A percentile compares a stretch with the other conserved stretches of the same genome.
Conservation (phyloP, 1,140 invertebrate species). For the Holotrichia oblita region DNA sequence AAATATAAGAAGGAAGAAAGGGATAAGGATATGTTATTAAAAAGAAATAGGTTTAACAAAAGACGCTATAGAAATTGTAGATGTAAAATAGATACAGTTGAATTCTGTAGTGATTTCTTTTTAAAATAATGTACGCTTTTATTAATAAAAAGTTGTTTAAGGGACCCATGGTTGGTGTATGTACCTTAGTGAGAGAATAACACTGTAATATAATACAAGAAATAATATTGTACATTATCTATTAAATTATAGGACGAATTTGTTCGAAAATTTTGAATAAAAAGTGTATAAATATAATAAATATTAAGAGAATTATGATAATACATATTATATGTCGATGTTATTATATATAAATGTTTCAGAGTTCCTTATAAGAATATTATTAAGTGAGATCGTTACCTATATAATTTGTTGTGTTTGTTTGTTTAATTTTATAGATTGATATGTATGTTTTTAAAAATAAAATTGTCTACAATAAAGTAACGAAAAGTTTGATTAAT, state of each 20-base stretch:
- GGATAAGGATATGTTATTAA: too few species aligned
- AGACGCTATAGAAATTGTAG: too few species aligned
- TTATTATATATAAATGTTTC: conserved; percentile 22
- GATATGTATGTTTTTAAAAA: conserved; percentile 34
- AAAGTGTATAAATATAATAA: not conserved
- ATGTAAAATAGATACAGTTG: too few species aligned
- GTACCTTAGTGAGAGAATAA: too few species aligned
- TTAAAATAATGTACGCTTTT: too few species aligned
- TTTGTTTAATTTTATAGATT: conserved; percentile 29
- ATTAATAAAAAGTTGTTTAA: not conserved
- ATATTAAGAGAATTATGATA: not conserved
- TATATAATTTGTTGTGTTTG: conserved; percentile 9
- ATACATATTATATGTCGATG: conserved; percentile 2
- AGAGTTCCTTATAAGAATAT: conserved; percentile 23
- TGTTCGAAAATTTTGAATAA: not conserved
- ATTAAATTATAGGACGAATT: not conserved
- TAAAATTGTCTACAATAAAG: conserved; percentile 3
- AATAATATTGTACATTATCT: not conserved
- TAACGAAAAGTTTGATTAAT: not conserved
- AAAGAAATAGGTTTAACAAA: too few species aligned
- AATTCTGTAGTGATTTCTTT: too few species aligned
- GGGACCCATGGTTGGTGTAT: conserved; percentile 7
- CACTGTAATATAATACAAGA: not conserved
- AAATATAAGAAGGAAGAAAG: too few species aligned
- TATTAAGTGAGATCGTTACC: not conserved